Evolutionary conservation across 64 coral and sea anemone species (phyloP).

Genomic region (Montipora efflorescens): DNA sequence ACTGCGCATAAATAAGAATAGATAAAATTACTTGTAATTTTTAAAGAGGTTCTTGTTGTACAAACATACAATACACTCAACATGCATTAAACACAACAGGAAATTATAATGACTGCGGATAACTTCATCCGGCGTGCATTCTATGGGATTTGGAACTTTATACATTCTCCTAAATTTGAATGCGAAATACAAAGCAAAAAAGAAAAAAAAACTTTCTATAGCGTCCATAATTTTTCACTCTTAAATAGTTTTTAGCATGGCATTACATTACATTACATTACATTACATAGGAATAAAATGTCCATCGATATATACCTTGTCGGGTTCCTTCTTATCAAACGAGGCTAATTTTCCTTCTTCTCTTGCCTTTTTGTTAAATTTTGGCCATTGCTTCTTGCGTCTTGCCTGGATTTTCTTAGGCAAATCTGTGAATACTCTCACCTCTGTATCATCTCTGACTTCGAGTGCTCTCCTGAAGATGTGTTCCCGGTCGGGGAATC

Average conservation of each 20-base stretch:
- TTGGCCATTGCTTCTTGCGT: too few relatives aligned
- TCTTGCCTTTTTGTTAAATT: too few relatives aligned
- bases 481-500: background rate
- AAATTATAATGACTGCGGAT: background rate
- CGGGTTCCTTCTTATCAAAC: too few relatives aligned
- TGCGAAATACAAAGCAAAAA: background rate
- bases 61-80: background rate
- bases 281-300: background rate
- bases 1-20: background rate
- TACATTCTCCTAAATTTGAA: background rate
- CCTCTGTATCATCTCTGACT: background rate
- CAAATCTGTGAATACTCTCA: background rate
- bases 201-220: background rate
- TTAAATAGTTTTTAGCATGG: background rate
- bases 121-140: background rate
- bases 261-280: background rate
- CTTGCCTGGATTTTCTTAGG: too few relatives aligned
- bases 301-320: too few relatives aligned
- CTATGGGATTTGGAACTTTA: background rate
- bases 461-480: conserved; percentile 5
- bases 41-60: background rate
- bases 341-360: too few relatives aligned
- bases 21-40: background rate
- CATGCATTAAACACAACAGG: too few relatives aligned
- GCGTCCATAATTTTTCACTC: background rate